A percentile compares a stretch with the other conserved stretches of the same genome.
These are phyloP conservation scores for Agrotis clavis DNA, from an alignment of 2,888 invertebrate species.

Conservation along the genomic window DNA sequence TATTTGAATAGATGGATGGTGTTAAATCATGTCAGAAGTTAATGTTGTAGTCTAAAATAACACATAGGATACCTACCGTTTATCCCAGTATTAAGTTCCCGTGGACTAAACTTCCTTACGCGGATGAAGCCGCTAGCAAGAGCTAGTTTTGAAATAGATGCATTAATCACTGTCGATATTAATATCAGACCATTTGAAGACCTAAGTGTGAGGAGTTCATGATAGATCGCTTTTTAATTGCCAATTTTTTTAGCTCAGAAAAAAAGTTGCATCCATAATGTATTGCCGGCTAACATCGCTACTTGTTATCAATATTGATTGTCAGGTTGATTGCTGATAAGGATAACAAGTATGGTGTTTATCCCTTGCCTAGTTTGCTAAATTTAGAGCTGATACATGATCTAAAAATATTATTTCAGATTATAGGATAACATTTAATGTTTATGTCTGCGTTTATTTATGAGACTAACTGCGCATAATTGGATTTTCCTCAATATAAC, in stretches of 20 bases:
- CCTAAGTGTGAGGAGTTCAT: not conserved
- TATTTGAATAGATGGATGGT: too few relatives aligned
- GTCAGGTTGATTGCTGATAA: constrained; percentile 3
- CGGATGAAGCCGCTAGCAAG: too few relatives aligned
- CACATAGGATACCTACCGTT: too few relatives aligned
- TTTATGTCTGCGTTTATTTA: not conserved
- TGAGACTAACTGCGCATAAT: constrained; percentile 20
- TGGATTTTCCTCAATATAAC: constrained; percentile 28
- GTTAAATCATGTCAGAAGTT: too few relatives aligned
- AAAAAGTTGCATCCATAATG: not conserved
- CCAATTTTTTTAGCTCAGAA: not conserved
- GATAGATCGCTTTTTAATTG: constrained; percentile 31
- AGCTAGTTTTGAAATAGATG: not conserved
- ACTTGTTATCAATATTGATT: constrained; percentile 11
- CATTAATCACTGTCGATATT: constrained; percentile 24
- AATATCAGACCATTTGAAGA: constrained; percentile 5
- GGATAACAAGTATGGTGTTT: not conserved
- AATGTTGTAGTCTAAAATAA: too few relatives aligned
- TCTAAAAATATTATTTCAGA: too few relatives aligned
- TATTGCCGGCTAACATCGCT: not conserved
- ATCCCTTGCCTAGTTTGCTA: not conserved
- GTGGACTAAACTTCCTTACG: too few relatives aligned
- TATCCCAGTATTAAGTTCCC: too few relatives aligned
- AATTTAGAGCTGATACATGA: not conserved
- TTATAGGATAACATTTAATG: too few relatives aligned